Conservation (phyloP, 2,888 invertebrate genomes). For the Pseudococcus longispinus region DNA sequence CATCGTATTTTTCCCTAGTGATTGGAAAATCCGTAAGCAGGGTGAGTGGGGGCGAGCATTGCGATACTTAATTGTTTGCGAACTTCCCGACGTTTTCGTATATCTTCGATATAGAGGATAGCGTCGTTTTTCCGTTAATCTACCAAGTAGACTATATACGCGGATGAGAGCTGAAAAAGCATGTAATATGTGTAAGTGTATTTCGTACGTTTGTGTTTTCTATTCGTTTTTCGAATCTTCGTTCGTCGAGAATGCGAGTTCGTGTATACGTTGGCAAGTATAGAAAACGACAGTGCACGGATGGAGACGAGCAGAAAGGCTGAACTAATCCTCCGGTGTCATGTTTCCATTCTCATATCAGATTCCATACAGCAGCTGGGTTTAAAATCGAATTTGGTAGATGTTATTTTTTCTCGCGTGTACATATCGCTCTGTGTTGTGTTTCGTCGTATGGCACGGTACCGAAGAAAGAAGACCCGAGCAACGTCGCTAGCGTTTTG, state of each 20-base stretch:
- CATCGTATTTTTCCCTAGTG: neutral
- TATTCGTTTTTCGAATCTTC: too few relatives aligned
- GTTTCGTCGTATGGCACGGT: neutral
- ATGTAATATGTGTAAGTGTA: too few relatives aligned
- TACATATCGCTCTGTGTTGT: neutral
- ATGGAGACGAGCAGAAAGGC: neutral
- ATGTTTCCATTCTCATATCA: conserved; percentile 37
- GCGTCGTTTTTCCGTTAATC: too few relatives aligned
- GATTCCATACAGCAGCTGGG: neutral
- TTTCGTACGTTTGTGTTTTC: too few relatives aligned
- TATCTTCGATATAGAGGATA: too few relatives aligned
- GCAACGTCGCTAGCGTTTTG: neutral
- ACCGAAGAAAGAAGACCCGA: neutral
- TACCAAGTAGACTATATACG: too few relatives aligned
- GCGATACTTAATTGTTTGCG: too few relatives aligned
- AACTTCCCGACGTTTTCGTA: too few relatives aligned
- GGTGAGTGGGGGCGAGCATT: too few relatives aligned
- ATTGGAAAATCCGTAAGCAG: neutral
- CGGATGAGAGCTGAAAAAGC: too few relatives aligned
- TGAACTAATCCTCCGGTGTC: conserved; percentile 25
- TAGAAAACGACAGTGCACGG: neutral
- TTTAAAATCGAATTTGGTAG: conserved; percentile 44
- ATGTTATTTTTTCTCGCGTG: conserved; percentile 5
- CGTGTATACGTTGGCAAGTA: too few relatives aligned
- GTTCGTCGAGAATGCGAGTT: too few relatives aligned